phyloP scores from a whole-genome alignment of 2,113 vertebrate species.

The Sander vitreus region DNA sequence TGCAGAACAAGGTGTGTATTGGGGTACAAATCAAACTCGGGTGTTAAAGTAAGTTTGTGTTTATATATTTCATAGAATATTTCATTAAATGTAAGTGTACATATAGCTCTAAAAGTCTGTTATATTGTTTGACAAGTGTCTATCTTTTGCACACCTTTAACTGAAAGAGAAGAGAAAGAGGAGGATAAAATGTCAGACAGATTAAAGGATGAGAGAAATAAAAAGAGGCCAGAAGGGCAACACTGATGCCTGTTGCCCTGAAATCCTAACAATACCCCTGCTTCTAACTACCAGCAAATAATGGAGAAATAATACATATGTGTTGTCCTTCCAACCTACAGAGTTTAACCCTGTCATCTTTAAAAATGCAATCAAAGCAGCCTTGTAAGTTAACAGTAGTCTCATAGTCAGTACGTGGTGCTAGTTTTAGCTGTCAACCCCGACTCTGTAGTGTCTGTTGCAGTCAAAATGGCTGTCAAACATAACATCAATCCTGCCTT shows the following conservation, averaged over 20 bases:
- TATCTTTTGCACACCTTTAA: not conserved
- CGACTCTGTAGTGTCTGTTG: conserved; percentile 46
- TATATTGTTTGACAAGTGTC: not conserved
- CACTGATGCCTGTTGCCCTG: not conserved
- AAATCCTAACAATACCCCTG: not conserved
- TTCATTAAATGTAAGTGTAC: not conserved
- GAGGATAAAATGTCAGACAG: not conserved
- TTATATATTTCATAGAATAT: too few species aligned
- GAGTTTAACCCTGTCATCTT: conserved; percentile 72
- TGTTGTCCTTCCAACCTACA: conserved; percentile 77
- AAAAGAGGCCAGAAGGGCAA: not conserved
- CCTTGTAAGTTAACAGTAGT: conserved; percentile 77
- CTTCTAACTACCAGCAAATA: not conserved
- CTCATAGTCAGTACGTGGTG: conserved; percentile 49
- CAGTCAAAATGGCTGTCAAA: conserved; percentile 17
- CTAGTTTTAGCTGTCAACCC: conserved; percentile 67
- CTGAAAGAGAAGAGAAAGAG: not conserved
- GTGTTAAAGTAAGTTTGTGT: not conserved
- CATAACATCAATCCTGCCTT: conserved; percentile 31
- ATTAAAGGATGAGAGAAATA: conserved; percentile 1
- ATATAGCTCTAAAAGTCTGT: not conserved
- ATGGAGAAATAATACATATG: conserved; percentile 24
- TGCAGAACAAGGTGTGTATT: not conserved
- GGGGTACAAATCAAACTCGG: too few species aligned
- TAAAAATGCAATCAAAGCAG: conserved; percentile 63